Conservation (phyloP, 2,113 vertebrate genomes). For the Semicossyphus pulcher region DNA sequence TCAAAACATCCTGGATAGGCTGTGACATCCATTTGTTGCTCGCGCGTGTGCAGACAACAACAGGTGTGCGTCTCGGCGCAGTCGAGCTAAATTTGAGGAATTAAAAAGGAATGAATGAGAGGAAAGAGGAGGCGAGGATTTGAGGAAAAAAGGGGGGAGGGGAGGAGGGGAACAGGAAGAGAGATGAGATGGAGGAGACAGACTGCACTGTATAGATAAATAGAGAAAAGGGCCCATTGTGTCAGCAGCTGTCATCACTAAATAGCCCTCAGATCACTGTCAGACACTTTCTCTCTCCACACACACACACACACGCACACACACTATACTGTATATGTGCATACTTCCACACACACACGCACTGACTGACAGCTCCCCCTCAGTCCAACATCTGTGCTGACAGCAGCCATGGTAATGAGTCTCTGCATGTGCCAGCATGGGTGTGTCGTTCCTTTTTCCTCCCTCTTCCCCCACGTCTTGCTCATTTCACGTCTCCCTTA, state of each 20-base stretch:
- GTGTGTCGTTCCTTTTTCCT: slow-evolving; percentile 68
- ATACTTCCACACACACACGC: slow-evolving; percentile 45
- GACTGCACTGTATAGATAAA: slow-evolving; percentile 75
- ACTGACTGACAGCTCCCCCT: slow-evolving; percentile 82
- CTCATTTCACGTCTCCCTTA: slow-evolving; percentile 67
- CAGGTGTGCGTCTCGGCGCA: slow-evolving; percentile 65
- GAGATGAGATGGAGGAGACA: slow-evolving; percentile 70
- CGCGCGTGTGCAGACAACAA: slow-evolving; percentile 45
- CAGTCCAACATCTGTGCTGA: slow-evolving; percentile 84
- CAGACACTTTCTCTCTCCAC: slow-evolving; percentile 55
- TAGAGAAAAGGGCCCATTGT: slow-evolving; percentile 77
- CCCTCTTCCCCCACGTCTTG: slow-evolving; percentile 40
- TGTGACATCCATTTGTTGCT: slow-evolving; percentile 60
- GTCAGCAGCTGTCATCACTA: slow-evolving; percentile 81
- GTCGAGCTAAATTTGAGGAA: slow-evolving; percentile 37
- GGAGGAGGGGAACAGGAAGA: slow-evolving; percentile 54
- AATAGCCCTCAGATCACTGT: slow-evolving; percentile 81
- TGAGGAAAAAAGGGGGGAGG: slow-evolving; percentile 10
- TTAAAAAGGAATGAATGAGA: slow-evolving; percentile 45
- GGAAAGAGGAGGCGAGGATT: slow-evolving; percentile 47
- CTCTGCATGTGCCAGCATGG: slow-evolving; percentile 77
- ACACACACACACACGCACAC: slow-evolving; percentile 20
- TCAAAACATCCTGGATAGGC: slow-evolving; percentile 22
- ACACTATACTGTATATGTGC: slow-evolving; percentile 16
- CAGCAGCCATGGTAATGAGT: slow-evolving; percentile 82